phyloP scores from a whole-genome alignment of 2,797 vertebrate species.

The Danio aesculapii region DNA sequence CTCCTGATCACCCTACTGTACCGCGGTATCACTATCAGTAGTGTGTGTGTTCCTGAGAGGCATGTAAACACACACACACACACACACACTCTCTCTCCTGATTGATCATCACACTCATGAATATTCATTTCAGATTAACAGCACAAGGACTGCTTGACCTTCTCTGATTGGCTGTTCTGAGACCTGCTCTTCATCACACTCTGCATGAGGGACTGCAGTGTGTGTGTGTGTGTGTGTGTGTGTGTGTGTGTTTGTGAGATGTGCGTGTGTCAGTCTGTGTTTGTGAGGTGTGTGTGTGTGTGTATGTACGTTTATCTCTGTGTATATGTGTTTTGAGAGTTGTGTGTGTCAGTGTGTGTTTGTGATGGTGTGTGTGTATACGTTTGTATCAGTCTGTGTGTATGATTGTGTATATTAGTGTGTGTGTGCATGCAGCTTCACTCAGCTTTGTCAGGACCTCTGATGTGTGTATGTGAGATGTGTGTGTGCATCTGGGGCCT shows the following conservation, averaged over 20 bases:
- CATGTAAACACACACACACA: too few relatives aligned
- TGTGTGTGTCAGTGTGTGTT: too few relatives aligned
- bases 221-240: not conserved
- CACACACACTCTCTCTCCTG: not conserved
- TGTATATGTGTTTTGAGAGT: too few relatives aligned
- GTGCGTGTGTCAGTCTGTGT: not conserved
- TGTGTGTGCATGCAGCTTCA: too few relatives aligned
- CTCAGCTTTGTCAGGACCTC: too few relatives aligned
- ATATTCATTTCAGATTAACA: conserved; percentile 30
- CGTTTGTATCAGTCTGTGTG: too few relatives aligned
- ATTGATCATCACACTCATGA: conserved; percentile 28
- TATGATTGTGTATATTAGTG: too few relatives aligned
- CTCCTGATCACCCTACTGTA: not conserved
- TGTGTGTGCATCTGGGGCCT: conserved; percentile 58
- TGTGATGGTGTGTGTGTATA: too few relatives aligned
- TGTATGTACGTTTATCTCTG: too few relatives aligned
- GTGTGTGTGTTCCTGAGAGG: not conserved
- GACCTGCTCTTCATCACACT: conserved; percentile 6
- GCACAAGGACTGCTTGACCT: conserved; percentile 22
- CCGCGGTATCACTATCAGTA: not conserved
- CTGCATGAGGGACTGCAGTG: not conserved
- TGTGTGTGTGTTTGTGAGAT: conserved; percentile 47
- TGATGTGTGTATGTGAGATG: conserved; percentile 39
- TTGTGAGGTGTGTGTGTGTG: too few relatives aligned
- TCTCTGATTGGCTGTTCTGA: not conserved